A percentile compares a stretch with the other conserved stretches of the same genome.
phyloP scores from a whole-genome alignment of 2,113 vertebrate genomes.

The Melanostigma gelatinosum region DNA sequence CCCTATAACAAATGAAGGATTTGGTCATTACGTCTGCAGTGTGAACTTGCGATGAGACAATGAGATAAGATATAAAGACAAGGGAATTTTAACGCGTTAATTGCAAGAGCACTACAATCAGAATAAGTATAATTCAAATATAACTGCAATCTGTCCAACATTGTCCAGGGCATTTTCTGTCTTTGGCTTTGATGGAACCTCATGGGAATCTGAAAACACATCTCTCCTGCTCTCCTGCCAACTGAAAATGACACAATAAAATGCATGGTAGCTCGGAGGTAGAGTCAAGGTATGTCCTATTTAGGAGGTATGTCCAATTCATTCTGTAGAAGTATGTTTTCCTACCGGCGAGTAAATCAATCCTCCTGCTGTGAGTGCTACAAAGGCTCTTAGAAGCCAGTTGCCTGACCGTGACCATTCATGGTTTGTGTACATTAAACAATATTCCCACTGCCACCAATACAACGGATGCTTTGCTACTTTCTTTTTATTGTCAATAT shows the following conservation, averaged over 20 bases:
- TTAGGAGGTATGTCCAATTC: not conserved
- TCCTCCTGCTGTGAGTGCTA: not conserved
- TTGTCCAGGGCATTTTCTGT: not conserved
- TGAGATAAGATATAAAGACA: not conserved
- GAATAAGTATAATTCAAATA: not conserved
- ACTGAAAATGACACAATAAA: not conserved
- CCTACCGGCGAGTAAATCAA: slow-evolving; percentile 8
- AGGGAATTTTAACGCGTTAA: not conserved
- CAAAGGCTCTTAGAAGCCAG: not conserved
- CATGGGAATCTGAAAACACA: not conserved
- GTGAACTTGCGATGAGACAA: not conserved
- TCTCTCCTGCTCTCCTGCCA: not conserved
- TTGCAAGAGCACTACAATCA: not conserved
- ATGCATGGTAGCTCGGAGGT: not conserved
- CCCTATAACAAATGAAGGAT: not conserved
- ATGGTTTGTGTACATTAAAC: slow-evolving; percentile 1
- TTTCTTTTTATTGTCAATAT: not conserved
- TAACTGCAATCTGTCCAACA: not conserved
- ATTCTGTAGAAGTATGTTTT: slow-evolving; percentile 6
- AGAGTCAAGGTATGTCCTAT: not conserved
- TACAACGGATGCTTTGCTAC: not conserved
- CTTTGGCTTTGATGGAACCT: slow-evolving; percentile 12
- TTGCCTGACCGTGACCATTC: slow-evolving; percentile 1
- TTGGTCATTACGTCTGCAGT: not conserved
- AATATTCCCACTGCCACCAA: not conserved